These are phyloP conservation scores for Anthrax anthrax DNA, from an alignment of 2,888 invertebrate genomes.

Conservation along the genomic window DNA sequence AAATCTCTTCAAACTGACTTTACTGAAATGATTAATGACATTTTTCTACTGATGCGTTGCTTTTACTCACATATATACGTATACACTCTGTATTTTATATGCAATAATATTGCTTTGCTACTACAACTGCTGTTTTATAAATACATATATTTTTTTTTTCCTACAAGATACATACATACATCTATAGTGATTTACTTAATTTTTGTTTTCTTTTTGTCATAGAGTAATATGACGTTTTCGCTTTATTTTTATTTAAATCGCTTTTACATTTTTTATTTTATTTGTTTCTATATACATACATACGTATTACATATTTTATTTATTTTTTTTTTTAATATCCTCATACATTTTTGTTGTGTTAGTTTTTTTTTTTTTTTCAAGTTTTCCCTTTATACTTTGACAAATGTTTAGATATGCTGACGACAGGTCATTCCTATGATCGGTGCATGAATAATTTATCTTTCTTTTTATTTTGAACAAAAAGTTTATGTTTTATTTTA, in stretches of 20 bases:
- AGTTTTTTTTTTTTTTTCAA: neutral
- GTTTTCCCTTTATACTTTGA: slow-evolving; percentile 7
- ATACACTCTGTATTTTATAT: too few species aligned
- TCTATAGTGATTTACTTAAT: too few species aligned
- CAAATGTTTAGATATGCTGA: slow-evolving; percentile 14
- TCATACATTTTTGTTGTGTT: neutral
- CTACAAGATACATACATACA: too few species aligned
- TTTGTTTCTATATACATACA: too few species aligned
- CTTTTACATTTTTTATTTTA: neutral
- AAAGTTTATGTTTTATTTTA: too few species aligned
- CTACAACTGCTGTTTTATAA: slow-evolving; percentile 1
- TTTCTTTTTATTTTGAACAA: neutral
- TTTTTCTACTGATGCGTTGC: neutral
- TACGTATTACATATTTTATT: slow-evolving; percentile 3
- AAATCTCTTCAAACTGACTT: slow-evolving; percentile 10
- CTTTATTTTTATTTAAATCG: too few species aligned
- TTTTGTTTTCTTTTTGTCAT: slow-evolving; percentile 6
- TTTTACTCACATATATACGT: neutral
- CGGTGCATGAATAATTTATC: neutral
- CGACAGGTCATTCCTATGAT: slow-evolving; percentile 11
- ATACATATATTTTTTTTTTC: neutral
- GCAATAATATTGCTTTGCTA: too few species aligned
- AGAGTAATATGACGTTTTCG: neutral
- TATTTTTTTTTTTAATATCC: neutral
- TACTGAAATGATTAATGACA: slow-evolving; percentile 10